These are phyloP conservation scores for Anguilla pacifica DNA, from an alignment of 2,797 vertebrate genomes.

Conservation along the genomic window DNA sequence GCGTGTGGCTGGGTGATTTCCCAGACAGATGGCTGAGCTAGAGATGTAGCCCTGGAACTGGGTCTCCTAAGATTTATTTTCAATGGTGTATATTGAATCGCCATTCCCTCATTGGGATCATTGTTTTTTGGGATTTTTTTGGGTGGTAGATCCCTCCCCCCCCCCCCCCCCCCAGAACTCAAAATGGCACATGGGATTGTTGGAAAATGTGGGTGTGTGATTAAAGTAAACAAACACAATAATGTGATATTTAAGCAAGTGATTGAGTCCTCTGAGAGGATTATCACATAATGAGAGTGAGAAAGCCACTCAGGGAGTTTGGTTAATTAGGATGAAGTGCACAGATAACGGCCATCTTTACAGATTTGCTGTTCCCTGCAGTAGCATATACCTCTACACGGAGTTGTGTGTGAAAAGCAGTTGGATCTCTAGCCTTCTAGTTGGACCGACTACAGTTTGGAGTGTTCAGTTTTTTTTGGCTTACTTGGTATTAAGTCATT, in stretches of 20 bases:
- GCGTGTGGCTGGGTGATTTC: constrained; percentile 18
- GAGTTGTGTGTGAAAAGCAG: background rate
- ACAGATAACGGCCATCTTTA: background rate
- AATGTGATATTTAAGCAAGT: background rate
- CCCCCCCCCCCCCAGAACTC: background rate
- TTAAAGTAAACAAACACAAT: constrained; percentile 8
- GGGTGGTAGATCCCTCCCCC: background rate
- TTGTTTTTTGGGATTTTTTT: background rate
- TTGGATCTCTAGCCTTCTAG: background rate
- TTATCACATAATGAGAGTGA: background rate
- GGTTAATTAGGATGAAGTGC: background rate
- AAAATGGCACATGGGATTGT: background rate
- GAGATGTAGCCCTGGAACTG: constrained; percentile 8
- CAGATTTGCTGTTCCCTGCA: background rate
- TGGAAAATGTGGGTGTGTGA: background rate
- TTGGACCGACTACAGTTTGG: background rate
- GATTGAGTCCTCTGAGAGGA: background rate
- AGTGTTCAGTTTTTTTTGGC: background rate
- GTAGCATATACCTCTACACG: background rate
- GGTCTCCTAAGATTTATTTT: background rate
- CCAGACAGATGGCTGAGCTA: constrained; percentile 15
- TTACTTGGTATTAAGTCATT: background rate
- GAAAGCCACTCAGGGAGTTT: background rate
- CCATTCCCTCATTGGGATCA: background rate
- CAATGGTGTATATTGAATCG: background rate